Evolutionary conservation across 2,797 vertebrate genomes (phyloP).

Genomic region (Siniperca undulata): DNA sequence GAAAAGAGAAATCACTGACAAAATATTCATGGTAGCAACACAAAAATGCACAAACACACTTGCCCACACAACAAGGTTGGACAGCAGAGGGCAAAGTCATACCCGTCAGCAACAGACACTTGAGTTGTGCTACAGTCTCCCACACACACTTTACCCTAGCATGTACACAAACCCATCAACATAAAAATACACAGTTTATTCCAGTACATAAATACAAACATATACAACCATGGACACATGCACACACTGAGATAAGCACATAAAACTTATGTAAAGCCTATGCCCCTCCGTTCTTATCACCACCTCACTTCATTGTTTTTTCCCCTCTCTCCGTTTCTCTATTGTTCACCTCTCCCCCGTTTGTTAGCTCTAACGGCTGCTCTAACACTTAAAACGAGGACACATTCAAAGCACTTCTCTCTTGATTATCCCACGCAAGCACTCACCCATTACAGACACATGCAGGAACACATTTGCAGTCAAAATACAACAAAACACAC

Average conservation of each 20-base stretch:
- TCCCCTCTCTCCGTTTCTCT: background rate
- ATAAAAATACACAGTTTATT: slow-evolving; percentile 30
- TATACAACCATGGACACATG: background rate
- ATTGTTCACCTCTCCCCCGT: slow-evolving; percentile 53
- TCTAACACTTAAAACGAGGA: slow-evolving; percentile 63
- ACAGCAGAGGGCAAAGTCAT: slow-evolving; percentile 68
- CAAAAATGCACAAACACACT: slow-evolving; percentile 32
- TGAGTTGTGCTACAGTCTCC: slow-evolving; percentile 63
- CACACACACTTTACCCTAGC: slow-evolving; percentile 62
- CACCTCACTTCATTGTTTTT: slow-evolving; percentile 11
- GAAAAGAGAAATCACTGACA: slow-evolving; percentile 30
- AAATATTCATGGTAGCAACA: slow-evolving; percentile 41
- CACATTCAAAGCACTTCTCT: slow-evolving; percentile 59
- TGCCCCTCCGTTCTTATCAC: slow-evolving; percentile 10
- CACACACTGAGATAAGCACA: background rate
- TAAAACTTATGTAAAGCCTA: slow-evolving; percentile 29
- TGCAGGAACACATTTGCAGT: slow-evolving; percentile 25
- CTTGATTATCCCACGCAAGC: slow-evolving; percentile 57
- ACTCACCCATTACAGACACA: slow-evolving; percentile 42
- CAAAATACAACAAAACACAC: slow-evolving; percentile 30
- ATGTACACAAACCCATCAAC: slow-evolving; percentile 49
- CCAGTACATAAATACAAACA: slow-evolving; percentile 36
- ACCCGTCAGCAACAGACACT: slow-evolving; percentile 63
- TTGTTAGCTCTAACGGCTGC: slow-evolving; percentile 50
- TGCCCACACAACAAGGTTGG: slow-evolving; percentile 66